These are phyloP conservation scores for Trypoxylus dichotomus DNA, from an alignment of 1,140 invertebrate species.

Conservation along the genomic window DNA sequence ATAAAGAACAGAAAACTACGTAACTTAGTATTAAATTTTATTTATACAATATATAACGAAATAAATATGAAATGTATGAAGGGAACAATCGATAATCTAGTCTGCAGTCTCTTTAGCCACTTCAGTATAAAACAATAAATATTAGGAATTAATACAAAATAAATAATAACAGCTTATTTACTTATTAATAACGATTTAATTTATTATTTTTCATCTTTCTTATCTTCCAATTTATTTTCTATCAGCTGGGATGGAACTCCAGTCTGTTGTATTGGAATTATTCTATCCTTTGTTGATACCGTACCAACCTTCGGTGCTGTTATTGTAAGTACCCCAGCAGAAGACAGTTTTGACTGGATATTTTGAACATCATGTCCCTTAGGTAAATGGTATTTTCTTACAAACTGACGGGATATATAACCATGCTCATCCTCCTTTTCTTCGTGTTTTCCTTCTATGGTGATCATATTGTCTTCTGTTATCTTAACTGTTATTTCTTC, in stretches of 20 bases:
- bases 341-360: constrained; percentile 68
- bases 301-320: constrained; percentile 56
- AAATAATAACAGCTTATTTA: too few relatives aligned
- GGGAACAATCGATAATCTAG: too few relatives aligned
- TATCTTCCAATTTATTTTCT: too few relatives aligned
- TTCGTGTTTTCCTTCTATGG: constrained; percentile 74
- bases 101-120: too few relatives aligned
- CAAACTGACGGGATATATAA: constrained; percentile 72
- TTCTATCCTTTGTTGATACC: constrained; percentile 16
- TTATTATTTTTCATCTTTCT: too few relatives aligned
- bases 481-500: constrained; percentile 81
- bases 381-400: constrained; percentile 70
- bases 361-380: constrained; percentile 65
- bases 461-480: constrained; percentile 68
- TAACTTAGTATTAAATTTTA: too few relatives aligned
- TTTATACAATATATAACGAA: too few relatives aligned
- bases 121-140: too few relatives aligned
- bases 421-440: constrained; percentile 76
- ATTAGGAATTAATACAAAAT: too few relatives aligned
- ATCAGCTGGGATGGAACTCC: constrained; percentile 35
- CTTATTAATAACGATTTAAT: too few relatives aligned
- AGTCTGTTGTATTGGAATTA: constrained; percentile 40
- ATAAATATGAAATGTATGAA: too few relatives aligned
- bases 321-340: constrained; percentile 74
- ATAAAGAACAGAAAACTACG: too few relatives aligned